Conservation (phyloP, 2,797 vertebrate species). For the Adrianichthys oophorus region DNA sequence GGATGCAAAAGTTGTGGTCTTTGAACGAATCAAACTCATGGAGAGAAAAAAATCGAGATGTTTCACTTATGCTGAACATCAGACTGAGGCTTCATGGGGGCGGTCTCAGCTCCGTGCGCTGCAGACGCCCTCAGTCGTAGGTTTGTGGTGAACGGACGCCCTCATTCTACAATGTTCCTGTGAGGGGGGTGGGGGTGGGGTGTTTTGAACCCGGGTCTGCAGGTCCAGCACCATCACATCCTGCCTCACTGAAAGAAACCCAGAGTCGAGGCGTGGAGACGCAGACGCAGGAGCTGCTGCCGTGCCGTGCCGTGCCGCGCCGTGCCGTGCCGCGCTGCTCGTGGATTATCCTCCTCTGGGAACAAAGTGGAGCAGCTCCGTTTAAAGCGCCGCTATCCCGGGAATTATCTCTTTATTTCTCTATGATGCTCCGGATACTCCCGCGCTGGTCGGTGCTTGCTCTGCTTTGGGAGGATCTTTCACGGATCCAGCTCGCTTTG, state of each 20-base stretch:
- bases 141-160: neutral
- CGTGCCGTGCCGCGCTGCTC: slow-evolving; percentile 10
- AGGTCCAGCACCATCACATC: slow-evolving; percentile 58
- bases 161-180: neutral
- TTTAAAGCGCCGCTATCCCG: slow-evolving; percentile 2
- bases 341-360: slow-evolving; percentile 32
- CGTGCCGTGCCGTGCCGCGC: slow-evolving; percentile 13
- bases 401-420: slow-evolving; percentile 36
- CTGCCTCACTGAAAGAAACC: slow-evolving; percentile 50
- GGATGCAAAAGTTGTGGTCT: no score
- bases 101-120: neutral
- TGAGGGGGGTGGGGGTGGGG: slow-evolving; percentile 27
- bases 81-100: neutral
- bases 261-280: slow-evolving; percentile 33
- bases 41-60: no score
- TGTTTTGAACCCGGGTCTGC: slow-evolving; percentile 9
- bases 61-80: no score
- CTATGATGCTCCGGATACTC: slow-evolving; percentile 47
- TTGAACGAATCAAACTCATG: no score
- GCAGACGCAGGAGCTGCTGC: slow-evolving; percentile 17
- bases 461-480: slow-evolving; percentile 39
- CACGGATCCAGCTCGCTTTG: slow-evolving; percentile 43
- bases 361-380: neutral
- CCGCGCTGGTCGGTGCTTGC: slow-evolving; percentile 56
- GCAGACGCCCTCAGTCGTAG: no score